These are phyloP conservation scores for Sciurus carolinensis DNA, from an alignment of 2,797 vertebrate genomes.

Conservation along the genomic window DNA sequence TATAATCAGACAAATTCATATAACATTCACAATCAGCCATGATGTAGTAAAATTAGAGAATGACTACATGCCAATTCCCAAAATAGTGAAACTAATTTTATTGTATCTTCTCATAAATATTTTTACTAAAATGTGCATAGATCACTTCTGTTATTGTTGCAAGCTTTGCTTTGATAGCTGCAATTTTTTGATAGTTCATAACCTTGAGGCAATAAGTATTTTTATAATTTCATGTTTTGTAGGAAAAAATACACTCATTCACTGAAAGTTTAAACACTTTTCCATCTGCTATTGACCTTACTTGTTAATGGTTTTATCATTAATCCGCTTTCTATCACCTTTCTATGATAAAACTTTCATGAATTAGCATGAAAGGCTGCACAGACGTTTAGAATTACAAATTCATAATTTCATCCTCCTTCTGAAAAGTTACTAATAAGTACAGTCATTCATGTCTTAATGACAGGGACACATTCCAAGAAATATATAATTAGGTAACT, in stretches of 20 bases:
- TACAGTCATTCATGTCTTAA: background rate
- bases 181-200: background rate
- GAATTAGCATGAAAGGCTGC: background rate
- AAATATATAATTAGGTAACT: background rate
- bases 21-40: background rate
- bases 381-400: background rate
- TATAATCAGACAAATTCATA: background rate
- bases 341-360: background rate
- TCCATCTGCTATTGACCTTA: background rate
- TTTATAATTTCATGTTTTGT: background rate
- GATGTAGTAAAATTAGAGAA: background rate
- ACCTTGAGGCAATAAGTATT: background rate
- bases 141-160: background rate
- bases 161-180: background rate
- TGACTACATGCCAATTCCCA: background rate
- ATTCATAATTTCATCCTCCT: background rate
- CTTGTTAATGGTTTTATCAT: background rate
- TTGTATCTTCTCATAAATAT: background rate
- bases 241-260: background rate
- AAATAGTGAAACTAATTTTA: background rate
- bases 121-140: background rate
- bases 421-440: background rate
- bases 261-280: constrained; percentile 34
- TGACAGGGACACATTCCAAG: background rate
- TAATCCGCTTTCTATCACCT: constrained; percentile 28